Evolutionary conservation across 1,140 invertebrate genomes (phyloP).

Genomic region (Notospermus geniculatus): DNA sequence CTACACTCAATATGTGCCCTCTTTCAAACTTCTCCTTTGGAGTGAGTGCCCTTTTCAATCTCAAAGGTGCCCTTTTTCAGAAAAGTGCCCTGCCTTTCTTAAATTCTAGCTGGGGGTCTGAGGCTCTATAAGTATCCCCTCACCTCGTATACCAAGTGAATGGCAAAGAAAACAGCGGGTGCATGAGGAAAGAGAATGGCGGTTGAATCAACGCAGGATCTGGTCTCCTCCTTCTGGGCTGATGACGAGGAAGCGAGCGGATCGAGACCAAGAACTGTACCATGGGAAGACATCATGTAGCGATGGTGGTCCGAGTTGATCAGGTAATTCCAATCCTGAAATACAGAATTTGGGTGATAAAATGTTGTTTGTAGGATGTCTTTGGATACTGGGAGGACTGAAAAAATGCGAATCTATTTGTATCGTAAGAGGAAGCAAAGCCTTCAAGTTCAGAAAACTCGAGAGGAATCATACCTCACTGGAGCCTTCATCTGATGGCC

Average conservation of each 20-base stretch:
- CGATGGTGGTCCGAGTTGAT: conserved; percentile 62
- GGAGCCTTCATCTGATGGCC: conserved; percentile 60
- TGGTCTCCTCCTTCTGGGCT: conserved; percentile 39
- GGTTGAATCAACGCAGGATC: conserved; percentile 63
- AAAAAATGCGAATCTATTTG: no score
- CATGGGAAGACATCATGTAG: conserved; percentile 22
- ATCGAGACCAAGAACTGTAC: conserved; percentile 43
- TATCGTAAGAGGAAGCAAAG: no score
- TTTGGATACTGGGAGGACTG: no score
- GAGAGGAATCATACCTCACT: conserved; percentile 40
- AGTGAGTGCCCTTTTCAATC: no score
- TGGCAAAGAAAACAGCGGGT: conserved; percentile 71
- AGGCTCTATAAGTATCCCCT: conserved; percentile 10
- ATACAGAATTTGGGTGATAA: no score
- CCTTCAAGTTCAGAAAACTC: background rate
- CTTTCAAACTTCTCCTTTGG: no score
- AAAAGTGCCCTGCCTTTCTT: no score
- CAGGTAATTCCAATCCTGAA: conserved; percentile 76
- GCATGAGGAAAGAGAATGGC: conserved; percentile 73
- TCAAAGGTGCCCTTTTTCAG: no score
- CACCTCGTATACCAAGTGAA: conserved; percentile 86
- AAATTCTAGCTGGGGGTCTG: no score
- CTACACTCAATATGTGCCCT: no score
- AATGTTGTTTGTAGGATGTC: background rate
- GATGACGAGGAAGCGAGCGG: conserved; percentile 34